These are phyloP conservation scores for Peromyscus eremicus DNA, from an alignment of 2,797 vertebrate genomes.

Conservation along the genomic window DNA sequence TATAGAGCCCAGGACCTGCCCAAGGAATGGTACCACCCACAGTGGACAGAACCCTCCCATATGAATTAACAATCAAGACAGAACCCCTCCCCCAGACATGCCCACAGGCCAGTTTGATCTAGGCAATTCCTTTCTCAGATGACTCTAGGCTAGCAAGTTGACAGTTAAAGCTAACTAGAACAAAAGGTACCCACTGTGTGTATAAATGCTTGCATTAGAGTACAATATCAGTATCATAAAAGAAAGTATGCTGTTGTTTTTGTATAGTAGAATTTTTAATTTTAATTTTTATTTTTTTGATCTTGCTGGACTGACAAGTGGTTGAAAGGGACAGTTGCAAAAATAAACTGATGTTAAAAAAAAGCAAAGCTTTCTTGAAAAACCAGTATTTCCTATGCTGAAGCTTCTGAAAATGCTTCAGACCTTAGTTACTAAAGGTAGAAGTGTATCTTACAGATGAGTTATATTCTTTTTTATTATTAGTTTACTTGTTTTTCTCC, in stretches of 20 bases:
- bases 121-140: not conserved
- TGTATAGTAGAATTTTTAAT: not conserved
- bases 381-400: slow-evolving; percentile 37
- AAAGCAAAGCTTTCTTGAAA: slow-evolving; percentile 56
- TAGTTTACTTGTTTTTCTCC: not conserved
- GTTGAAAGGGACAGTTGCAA: slow-evolving; percentile 38
- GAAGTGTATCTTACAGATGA: not conserved
- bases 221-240: not conserved
- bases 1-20: not conserved
- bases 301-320: not conserved
- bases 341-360: slow-evolving; percentile 34
- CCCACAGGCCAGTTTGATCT: not conserved
- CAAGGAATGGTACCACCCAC: not conserved
- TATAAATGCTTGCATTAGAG: slow-evolving; percentile 17
- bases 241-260: slow-evolving; percentile 26
- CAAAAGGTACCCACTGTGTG: not conserved
- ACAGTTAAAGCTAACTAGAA: not conserved
- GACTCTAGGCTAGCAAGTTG: not conserved
- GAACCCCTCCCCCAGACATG: not conserved
- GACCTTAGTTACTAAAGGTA: slow-evolving; percentile 8
- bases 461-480: not conserved
- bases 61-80: not conserved
- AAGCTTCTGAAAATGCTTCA: not conserved
- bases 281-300: slow-evolving; percentile 6
- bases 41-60: not conserved